A percentile compares a stretch with the other conserved stretches of the same genome.
These are phyloP conservation scores for Ailurus styani DNA, from an alignment of 2,113 vertebrate genomes.

Conservation along the genomic window DNA sequence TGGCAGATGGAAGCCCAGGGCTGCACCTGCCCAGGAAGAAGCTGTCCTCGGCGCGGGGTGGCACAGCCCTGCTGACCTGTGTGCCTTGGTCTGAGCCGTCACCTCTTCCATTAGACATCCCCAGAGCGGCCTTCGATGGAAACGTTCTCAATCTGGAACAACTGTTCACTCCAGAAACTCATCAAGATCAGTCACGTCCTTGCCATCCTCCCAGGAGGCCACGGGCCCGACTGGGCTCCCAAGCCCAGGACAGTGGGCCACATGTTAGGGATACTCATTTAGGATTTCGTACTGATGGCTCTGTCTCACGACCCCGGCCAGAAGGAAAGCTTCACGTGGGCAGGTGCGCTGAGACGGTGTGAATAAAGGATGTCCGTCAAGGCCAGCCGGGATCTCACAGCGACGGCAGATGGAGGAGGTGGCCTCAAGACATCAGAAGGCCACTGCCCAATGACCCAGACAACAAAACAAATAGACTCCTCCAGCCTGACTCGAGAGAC, in stretches of 20 bases:
- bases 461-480: background rate
- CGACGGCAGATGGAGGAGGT: background rate
- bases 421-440: background rate
- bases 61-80: background rate
- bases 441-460: background rate
- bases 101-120: background rate
- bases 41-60: rapidly evolving
- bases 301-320: background rate
- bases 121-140: background rate
- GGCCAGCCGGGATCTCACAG: background rate
- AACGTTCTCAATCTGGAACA: background rate
- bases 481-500: background rate
- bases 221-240: background rate
- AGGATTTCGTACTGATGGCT: background rate
- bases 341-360: background rate
- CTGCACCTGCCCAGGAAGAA: background rate
- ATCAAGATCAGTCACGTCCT: background rate
- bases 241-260: background rate
- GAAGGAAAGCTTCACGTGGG: no score
- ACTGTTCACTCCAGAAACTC: background rate
- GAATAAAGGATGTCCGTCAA: background rate
- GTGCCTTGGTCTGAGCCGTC: no score
- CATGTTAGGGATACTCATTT: rapidly evolving
- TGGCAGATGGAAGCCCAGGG: background rate
- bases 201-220: background rate